Conservation (phyloP, 2,113 vertebrate species). For the Lamprologus ornatipinnis region DNA sequence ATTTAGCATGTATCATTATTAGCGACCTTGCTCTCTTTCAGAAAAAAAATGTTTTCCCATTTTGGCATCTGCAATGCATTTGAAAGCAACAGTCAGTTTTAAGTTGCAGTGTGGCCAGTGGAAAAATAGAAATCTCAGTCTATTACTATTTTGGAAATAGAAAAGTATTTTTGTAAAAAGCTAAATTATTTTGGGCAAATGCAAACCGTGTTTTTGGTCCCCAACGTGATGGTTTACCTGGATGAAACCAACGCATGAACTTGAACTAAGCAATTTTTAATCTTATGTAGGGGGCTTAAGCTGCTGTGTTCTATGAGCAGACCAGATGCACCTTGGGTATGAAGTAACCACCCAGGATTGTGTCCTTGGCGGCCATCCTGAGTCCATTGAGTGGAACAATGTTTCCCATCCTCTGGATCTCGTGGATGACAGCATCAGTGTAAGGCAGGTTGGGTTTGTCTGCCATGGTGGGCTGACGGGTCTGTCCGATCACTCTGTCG, state of each 20-base stretch:
- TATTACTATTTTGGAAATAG: neutral
- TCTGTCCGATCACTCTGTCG: slow-evolving; percentile 58
- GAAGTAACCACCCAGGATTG: slow-evolving; percentile 58
- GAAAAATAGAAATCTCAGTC: neutral
- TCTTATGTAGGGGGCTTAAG: neutral
- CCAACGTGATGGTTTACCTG: fast-evolving
- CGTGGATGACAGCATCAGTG: slow-evolving; percentile 80
- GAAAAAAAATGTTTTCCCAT: neutral
- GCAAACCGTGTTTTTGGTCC: fast-evolving
- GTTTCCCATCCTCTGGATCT: slow-evolving; percentile 78
- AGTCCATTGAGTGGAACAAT: slow-evolving; percentile 72
- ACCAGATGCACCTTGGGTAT: slow-evolving; percentile 72
- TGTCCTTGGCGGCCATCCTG: slow-evolving; percentile 59
- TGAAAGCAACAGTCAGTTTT: neutral
- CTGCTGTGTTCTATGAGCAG: neutral
- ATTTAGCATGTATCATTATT: neutral
- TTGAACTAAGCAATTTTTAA: neutral
- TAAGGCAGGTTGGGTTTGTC: slow-evolving; percentile 76
- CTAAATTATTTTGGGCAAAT: neutral
- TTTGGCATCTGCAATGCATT: neutral
- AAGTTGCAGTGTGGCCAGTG: neutral
- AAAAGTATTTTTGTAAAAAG: neutral
- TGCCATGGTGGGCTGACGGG: slow-evolving; percentile 55
- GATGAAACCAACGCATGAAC: neutral
- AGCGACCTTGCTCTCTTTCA: neutral